phyloP scores from a whole-genome alignment of 2,888 invertebrate genomes.

The Oxycera nigricornis region DNA sequence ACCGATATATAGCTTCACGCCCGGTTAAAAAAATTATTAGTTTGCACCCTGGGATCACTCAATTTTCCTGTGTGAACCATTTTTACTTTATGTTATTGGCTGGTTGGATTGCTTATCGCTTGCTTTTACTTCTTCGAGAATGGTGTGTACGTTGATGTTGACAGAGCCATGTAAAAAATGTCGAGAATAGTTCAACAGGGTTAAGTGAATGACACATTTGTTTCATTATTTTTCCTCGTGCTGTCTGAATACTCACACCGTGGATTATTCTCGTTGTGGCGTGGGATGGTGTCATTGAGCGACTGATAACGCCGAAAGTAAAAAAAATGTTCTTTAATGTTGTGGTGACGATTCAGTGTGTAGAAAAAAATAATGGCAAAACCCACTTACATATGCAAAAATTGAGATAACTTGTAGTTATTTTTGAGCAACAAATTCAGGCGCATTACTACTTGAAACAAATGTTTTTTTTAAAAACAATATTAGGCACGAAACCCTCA shows the following conservation, averaged over 20 bases:
- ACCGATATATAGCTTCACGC: conserved; percentile 7
- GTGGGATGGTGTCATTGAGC: background rate
- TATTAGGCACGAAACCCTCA: too few species aligned
- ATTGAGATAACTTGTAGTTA: too few species aligned
- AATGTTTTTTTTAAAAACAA: too few species aligned
- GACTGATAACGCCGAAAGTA: too few species aligned
- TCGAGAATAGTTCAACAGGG: conserved; percentile 29
- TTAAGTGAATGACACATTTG: conserved; percentile 42
- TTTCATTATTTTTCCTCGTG: conserved; percentile 27
- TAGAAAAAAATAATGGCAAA: too few species aligned
- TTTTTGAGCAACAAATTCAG: too few species aligned
- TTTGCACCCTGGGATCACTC: background rate
- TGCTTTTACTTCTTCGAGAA: background rate
- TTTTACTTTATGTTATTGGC: background rate
- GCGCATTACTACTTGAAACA: too few species aligned
- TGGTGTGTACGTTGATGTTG: background rate
- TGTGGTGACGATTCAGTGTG: too few species aligned
- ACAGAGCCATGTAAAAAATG: background rate
- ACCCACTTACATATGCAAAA: too few species aligned
- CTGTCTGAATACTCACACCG: background rate
- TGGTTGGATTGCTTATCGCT: background rate
- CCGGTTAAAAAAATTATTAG: conserved; percentile 4
- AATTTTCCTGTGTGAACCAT: background rate
- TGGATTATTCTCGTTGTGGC: background rate
- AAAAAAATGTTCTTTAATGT: too few species aligned